A percentile compares a stretch with the other conserved stretches of the same genome.
These are phyloP conservation scores for Steinernema khuongi DNA, from an alignment of 1,140 invertebrate species.

Conservation along the genomic window DNA sequence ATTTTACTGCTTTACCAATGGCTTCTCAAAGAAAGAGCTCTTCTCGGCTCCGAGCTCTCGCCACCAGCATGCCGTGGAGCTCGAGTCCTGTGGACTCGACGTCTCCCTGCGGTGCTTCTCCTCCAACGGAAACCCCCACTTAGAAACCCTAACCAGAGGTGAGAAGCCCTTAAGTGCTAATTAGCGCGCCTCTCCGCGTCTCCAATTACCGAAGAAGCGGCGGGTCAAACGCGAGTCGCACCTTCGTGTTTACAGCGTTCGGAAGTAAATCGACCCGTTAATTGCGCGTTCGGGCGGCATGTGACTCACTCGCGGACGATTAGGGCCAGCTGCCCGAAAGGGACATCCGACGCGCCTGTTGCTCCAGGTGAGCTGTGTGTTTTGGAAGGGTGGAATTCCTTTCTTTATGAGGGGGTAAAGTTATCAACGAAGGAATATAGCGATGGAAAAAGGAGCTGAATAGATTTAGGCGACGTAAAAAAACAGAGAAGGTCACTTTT, in stretches of 20 bases:
- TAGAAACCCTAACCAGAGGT: neutral
- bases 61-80: too few species aligned
- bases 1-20: too few species aligned
- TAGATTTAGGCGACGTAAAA: too few species aligned
- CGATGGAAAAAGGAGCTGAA: too few species aligned
- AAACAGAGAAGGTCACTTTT: too few species aligned
- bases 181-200: neutral
- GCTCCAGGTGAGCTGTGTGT: too few species aligned
- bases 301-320: neutral
- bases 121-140: neutral
- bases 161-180: neutral
- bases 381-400: too few species aligned
- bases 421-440: too few species aligned
- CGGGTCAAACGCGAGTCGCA: neutral
- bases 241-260: neutral
- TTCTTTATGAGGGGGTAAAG: too few species aligned
- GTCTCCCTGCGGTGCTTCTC: neutral
- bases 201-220: neutral
- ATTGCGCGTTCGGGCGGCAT: neutral
- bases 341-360: neutral
- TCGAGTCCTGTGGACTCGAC: too few species aligned
- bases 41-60: neutral
- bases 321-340: neutral
- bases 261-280: slow-evolving; percentile 12
- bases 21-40: too few species aligned